Percentiles rank a stretch among this genome's conserved stretches.
Conservation (phyloP, 2,797 vertebrate genomes). For the Gobionotothen gibberifrons region DNA sequence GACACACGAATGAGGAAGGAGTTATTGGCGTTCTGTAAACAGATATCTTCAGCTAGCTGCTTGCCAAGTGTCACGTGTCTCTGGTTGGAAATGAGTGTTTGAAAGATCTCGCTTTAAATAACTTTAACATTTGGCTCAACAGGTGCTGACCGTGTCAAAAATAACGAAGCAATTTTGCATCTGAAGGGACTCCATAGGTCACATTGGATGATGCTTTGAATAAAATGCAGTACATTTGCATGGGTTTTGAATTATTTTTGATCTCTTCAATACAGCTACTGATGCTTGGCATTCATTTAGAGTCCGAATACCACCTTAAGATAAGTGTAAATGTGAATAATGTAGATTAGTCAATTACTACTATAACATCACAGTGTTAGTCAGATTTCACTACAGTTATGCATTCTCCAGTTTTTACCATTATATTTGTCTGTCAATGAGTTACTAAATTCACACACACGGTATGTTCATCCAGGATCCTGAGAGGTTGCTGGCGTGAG, state of each 20-base stretch:
- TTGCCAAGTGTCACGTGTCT: conserved; percentile 39
- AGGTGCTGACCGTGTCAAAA: neutral
- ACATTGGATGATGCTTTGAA: too few species aligned
- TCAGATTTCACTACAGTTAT: neutral
- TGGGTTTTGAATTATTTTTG: neutral
- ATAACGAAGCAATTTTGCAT: neutral
- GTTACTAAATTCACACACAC: neutral
- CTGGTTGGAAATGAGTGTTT: conserved; percentile 6
- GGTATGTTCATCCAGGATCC: conserved; percentile 3
- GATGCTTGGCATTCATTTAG: too few species aligned
- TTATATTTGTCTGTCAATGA: neutral
- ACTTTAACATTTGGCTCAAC: conserved; percentile 1
- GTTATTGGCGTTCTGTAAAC: conserved; percentile 17
- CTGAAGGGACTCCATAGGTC: neutral
- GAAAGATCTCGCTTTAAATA: conserved; percentile 30
- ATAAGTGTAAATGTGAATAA: neutral
- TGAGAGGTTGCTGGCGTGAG: conserved; percentile 3
- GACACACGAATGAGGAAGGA: conserved; percentile 49
- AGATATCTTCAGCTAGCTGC: conserved; percentile 36
- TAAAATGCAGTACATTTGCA: neutral
- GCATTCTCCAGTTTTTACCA: neutral
- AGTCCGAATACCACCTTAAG: neutral
- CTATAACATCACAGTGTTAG: neutral
- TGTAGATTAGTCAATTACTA: neutral
- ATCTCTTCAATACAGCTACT: neutral